Percentiles rank a stretch among this genome's conserved stretches.
Evolutionary conservation across 2,797 vertebrate species (phyloP).

Genomic region (Hydrophis major): DNA sequence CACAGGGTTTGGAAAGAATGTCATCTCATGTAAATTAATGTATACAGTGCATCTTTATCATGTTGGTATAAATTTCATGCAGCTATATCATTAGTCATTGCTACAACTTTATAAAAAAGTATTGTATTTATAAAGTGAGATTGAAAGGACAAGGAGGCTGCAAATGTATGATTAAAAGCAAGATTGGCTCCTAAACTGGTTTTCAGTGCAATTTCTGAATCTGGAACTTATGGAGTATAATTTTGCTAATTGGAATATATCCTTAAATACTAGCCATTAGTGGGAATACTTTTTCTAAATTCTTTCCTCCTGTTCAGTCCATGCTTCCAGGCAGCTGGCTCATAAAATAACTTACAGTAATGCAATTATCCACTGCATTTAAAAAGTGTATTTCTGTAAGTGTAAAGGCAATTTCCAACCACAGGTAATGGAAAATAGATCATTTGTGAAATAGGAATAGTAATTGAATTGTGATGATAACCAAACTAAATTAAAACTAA

Average conservation of each 20-base stretch:
- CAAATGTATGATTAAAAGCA: background rate
- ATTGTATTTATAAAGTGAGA: background rate
- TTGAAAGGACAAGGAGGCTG: background rate
- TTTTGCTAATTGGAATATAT: background rate
- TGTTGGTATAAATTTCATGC: background rate
- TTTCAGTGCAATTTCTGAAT: background rate
- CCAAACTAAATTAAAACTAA: background rate
- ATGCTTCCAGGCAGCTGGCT: background rate
- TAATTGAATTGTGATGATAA: background rate
- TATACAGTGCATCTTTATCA: background rate
- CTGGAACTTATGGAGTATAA: background rate
- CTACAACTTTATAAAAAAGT: background rate
- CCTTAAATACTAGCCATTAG: background rate
- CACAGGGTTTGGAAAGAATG: background rate
- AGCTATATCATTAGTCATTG: background rate
- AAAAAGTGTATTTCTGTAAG: background rate
- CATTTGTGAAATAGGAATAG: background rate
- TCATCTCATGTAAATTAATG: background rate
- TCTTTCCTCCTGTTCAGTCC: background rate
- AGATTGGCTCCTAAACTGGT: too few species aligned
- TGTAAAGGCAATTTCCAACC: background rate
- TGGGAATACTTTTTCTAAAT: background rate
- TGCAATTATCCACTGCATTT: background rate
- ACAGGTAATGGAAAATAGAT: too few species aligned
- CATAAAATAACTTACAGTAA: background rate